These are phyloP conservation scores for Graphium colonna DNA, from an alignment of 2,888 invertebrate species.

Conservation along the genomic window DNA sequence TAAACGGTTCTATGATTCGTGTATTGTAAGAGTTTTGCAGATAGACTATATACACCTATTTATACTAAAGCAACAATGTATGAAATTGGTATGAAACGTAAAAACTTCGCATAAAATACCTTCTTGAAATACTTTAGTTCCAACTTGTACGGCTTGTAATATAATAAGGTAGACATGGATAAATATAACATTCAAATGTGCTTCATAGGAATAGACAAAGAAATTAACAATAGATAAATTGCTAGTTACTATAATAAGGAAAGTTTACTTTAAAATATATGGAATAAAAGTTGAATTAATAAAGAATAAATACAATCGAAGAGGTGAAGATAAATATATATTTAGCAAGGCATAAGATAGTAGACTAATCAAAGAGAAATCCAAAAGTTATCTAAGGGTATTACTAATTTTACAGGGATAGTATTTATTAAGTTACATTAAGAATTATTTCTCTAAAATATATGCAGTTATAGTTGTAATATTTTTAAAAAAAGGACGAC, in stretches of 20 bases:
- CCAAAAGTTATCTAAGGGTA: too few relatives aligned
- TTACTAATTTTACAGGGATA: neutral
- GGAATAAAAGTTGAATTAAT: too few relatives aligned
- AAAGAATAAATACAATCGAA: too few relatives aligned
- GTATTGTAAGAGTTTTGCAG: too few relatives aligned
- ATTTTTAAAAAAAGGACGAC: too few relatives aligned
- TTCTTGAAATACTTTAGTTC: conserved; percentile 72
- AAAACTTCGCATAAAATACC: conserved; percentile 41
- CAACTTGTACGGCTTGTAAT: conserved; percentile 73
- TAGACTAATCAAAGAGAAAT: too few relatives aligned
- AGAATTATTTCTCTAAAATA: too few relatives aligned
- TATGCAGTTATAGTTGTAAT: neutral
- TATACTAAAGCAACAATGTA: neutral
- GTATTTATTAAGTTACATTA: neutral
- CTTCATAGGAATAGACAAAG: too few relatives aligned
- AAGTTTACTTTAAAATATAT: too few relatives aligned
- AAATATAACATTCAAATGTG: conserved; percentile 5
- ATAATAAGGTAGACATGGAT: conserved; percentile 29
- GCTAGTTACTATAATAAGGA: neutral
- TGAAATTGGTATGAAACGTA: neutral
- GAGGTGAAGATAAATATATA: too few relatives aligned
- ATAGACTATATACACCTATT: neutral
- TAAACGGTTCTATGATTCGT: too few relatives aligned
- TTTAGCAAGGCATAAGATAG: too few relatives aligned
- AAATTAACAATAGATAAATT: neutral